These are phyloP conservation scores for Macrotis lagotis DNA, from an alignment of 2,113 vertebrate genomes.

Conservation along the genomic window DNA sequence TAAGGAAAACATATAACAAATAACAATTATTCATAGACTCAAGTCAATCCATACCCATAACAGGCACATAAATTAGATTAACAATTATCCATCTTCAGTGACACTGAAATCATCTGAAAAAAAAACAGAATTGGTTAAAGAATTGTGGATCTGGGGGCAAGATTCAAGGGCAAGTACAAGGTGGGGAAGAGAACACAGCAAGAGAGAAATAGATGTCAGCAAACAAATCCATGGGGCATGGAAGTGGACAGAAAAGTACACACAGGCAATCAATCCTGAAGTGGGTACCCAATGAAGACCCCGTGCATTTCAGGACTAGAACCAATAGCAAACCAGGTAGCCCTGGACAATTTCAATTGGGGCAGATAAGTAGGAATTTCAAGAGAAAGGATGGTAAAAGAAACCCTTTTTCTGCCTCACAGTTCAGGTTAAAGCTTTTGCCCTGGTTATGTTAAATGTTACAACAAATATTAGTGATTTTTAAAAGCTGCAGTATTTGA, in stretches of 20 bases:
- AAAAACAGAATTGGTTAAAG: background rate
- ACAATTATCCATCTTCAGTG: no score
- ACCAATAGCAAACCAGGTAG: background rate
- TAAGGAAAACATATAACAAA: no score
- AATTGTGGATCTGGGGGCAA: background rate
- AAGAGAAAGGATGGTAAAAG: background rate
- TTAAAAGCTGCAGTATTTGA: constrained; percentile 5
- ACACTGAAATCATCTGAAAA: no score
- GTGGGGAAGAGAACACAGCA: no score
- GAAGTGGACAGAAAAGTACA: background rate
- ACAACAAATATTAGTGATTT: background rate
- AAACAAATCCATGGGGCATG: background rate
- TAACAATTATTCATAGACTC: no score
- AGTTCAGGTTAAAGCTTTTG: background rate
- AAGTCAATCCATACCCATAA: no score
- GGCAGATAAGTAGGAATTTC: background rate
- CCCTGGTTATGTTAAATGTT: background rate
- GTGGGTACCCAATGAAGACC: background rate
- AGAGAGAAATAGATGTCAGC: no score
- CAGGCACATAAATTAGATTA: no score
- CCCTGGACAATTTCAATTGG: background rate
- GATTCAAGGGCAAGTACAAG: background rate
- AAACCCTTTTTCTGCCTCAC: background rate
- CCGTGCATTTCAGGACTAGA: background rate
- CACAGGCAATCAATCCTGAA: background rate